Evolutionary conservation across 2,888 invertebrate species (phyloP).

Genomic region (Cheilosia urbana): DNA sequence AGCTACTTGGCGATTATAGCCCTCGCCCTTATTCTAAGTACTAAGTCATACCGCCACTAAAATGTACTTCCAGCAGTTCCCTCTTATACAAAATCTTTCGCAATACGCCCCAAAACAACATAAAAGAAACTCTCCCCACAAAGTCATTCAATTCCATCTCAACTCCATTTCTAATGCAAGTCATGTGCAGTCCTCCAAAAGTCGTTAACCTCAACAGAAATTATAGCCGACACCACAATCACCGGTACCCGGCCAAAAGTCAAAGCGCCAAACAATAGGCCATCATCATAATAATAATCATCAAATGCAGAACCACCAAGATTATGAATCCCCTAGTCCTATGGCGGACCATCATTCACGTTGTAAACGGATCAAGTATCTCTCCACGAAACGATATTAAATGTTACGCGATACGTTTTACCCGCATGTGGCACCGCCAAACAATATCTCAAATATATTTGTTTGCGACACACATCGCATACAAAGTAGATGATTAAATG

Average conservation of each 20-base stretch:
- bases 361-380: slow-evolving; percentile 71
- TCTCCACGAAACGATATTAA: slow-evolving; percentile 51
- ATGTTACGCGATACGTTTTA: slow-evolving; percentile 55
- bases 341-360: slow-evolving; percentile 58
- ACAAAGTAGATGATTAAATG: slow-evolving; percentile 75
- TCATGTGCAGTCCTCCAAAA: slow-evolving; percentile 55
- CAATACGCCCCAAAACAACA: background rate
- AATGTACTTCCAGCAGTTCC: too few relatives aligned
- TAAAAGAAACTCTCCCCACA: slow-evolving; percentile 1
- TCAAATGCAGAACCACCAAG: slow-evolving; percentile 70
- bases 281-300: slow-evolving; percentile 70
- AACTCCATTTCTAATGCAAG: slow-evolving; percentile 56
- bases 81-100: too few relatives aligned
- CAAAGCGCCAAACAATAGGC: slow-evolving; percentile 67
- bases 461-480: slow-evolving; percentile 69
- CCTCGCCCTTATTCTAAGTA: background rate
- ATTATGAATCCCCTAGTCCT: slow-evolving; percentile 59
- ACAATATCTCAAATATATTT: slow-evolving; percentile 72
- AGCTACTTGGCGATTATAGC: too few relatives aligned
- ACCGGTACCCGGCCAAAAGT: slow-evolving; percentile 32
- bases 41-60: background rate
- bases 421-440: slow-evolving; percentile 66
- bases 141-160: background rate
- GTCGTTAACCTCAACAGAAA: slow-evolving; percentile 48
- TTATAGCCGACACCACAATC: slow-evolving; percentile 18